Evolutionary conservation across 2,888 invertebrate species (phyloP).

Genomic region (Galeopsomyia nigrocyanea): DNA sequence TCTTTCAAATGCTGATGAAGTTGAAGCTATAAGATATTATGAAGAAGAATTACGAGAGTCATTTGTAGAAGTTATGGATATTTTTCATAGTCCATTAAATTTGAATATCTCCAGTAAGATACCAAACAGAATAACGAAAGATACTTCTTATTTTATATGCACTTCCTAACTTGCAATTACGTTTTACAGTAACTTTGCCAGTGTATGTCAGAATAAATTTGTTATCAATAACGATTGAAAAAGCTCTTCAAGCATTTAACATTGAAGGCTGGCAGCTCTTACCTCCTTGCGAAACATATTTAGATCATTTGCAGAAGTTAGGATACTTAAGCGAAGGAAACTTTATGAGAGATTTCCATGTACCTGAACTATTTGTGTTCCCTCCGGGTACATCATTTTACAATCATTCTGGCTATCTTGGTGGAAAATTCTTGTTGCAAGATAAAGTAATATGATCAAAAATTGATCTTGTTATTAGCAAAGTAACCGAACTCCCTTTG

Average conservation of each 20-base stretch:
- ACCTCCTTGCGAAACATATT: slow-evolving; percentile 72
- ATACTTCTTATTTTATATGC: no score
- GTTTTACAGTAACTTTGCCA: slow-evolving; percentile 72
- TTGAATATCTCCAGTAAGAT: no score
- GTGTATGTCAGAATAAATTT: slow-evolving; percentile 91
- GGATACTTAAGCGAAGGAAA: slow-evolving; percentile 73
- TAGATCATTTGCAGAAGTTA: slow-evolving; percentile 74
- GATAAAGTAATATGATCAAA: slow-evolving; percentile 82
- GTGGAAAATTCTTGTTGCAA: slow-evolving; percentile 86
- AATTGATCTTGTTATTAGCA: background rate
- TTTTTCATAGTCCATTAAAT: slow-evolving; percentile 43
- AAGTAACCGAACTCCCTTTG: no score
- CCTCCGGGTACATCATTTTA: slow-evolving; percentile 80
- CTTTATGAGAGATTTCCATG: slow-evolving; percentile 86
- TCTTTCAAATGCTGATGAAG: slow-evolving; percentile 77
- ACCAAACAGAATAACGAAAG: no score
- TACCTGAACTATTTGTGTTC: slow-evolving; percentile 89
- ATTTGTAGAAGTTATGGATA: slow-evolving; percentile 52
- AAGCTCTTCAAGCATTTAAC: slow-evolving; percentile 78
- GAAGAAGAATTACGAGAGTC: slow-evolving; percentile 72
- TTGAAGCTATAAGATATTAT: slow-evolving; percentile 72
- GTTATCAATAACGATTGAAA: slow-evolving; percentile 75
- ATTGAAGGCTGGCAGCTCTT: slow-evolving; percentile 80
- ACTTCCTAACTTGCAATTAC: background rate
- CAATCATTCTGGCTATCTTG: slow-evolving; percentile 76